Evolutionary conservation across 2,113 vertebrate genomes (phyloP), one percentile per base, ranked within the genome.

Genomic region (Girardinichthys multiradiatus): DNA sequence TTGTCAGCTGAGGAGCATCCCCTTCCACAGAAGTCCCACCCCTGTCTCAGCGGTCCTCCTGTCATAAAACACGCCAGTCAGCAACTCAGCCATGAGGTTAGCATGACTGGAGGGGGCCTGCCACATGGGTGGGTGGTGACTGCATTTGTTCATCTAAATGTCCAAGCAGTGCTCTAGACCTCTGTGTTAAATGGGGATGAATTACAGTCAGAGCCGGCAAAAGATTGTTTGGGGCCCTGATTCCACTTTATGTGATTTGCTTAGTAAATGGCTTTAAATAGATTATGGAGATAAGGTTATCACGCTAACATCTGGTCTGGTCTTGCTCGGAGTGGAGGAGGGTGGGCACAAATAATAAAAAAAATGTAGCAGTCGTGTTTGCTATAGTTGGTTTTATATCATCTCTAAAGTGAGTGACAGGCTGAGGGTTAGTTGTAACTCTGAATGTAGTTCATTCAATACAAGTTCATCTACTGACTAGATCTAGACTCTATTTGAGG

Each of bases 1-100:
- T 91, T 94, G 92, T 93, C 90, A 91, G 90, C 85, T 81, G 87
- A 91, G 87, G 88, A 90, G 73, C 75, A 80, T 64, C 73, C 83
- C 67, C 24, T 62, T 66, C 64, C 66, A 27, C 83, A 57, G 24
- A 59, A 30, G 86, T 80, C 88, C 87, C 87, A 75, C 80, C 88
- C 91, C 76, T 86, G 60, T 72, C 80, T 72, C 29, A 11, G 65
- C 13, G 57, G 48, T 54, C 37, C 70, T 72, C 42, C 68, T 87
- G 81, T 79, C 83, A 76, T 88, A 80, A 86, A 90, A 87, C 71
- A 57, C 37, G 29, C 24, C 37, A 72, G 84, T 83, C 84, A 86
- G 81, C 78, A 89, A 59, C 70, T 75, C 64, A 76, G 67, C 39
- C 84, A 81, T 54, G 83, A 74, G 81, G 72, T 72, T 64, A 71